Conservation (phyloP, 2,888 invertebrate species). For the Hyles lineata region DNA sequence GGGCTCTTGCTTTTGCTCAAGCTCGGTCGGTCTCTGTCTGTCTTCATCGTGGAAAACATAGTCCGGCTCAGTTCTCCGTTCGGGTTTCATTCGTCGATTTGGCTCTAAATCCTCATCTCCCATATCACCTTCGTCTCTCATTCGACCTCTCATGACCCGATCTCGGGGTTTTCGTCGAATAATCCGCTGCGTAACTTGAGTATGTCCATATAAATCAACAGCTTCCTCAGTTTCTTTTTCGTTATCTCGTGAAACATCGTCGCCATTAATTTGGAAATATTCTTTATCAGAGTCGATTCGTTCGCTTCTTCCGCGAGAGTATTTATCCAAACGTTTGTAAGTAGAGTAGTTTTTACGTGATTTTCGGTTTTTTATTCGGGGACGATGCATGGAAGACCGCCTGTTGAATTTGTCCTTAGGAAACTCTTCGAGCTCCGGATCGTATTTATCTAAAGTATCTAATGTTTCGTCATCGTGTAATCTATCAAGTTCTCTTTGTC, state of each 20-base stretch:
- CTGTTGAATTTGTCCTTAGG: conserved; percentile 45
- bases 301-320: conserved; percentile 45
- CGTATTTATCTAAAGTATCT: conserved; percentile 42
- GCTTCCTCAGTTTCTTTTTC: conserved; percentile 49
- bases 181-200: conserved; percentile 50
- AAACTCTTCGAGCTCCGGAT: conserved; percentile 42
- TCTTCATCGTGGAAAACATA: conserved; percentile 29
- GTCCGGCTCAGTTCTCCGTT: neutral
- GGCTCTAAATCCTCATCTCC: conserved; percentile 40
- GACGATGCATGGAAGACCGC: conserved; percentile 45
- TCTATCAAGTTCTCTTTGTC: conserved; percentile 44
- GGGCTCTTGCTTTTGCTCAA: conserved; percentile 2
- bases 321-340: conserved; percentile 40
- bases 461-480: conserved; percentile 36
- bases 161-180: conserved; percentile 63
- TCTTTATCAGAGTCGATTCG: conserved; percentile 50
- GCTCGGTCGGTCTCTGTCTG: neutral
- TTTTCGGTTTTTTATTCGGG: conserved; percentile 46
- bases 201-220: conserved; percentile 39
- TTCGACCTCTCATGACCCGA: conserved; percentile 42
- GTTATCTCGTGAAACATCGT: conserved; percentile 47
- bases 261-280: conserved; percentile 46
- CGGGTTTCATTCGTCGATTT: conserved; percentile 32
- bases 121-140: conserved; percentile 35
- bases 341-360: conserved; percentile 39